These are phyloP conservation scores for Phallusia fumigata DNA, from an alignment of 23 tunicate genomes.

Conservation along the genomic window DNA sequence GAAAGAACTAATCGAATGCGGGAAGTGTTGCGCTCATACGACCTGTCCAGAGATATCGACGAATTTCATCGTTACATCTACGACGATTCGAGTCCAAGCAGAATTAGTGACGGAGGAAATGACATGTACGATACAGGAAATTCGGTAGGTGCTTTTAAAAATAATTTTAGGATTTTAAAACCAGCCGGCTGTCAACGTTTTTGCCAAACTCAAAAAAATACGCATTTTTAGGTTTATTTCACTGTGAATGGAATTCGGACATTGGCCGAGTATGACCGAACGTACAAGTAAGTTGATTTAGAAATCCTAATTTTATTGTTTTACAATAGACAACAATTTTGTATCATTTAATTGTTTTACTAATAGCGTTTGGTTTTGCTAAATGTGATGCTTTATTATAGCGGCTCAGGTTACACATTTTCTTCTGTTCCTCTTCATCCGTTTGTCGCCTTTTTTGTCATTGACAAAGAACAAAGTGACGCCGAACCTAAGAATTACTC, in stretches of 20 bases:
- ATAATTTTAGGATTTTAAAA: neutral
- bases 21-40: neutral
- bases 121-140: constrained; percentile 38
- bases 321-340: too few species aligned
- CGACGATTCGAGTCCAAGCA: neutral
- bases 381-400: neutral
- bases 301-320: too few species aligned
- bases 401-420: neutral
- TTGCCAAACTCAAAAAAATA: too few species aligned
- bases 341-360: too few species aligned
- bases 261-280: neutral
- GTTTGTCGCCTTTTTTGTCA: neutral
- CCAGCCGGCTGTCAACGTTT: neutral
- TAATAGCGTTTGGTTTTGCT: too few species aligned
- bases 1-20: too few species aligned
- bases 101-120: constrained; percentile 21
- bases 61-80: neutral
- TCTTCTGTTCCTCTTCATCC: neutral
- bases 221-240: neutral
- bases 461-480: neutral
- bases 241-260: neutral
- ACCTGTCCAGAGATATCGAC: neutral
- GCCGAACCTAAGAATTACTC: too few species aligned
- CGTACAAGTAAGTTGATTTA: neutral
- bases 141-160: neutral